phyloP scores from a whole-genome alignment of 1,140 invertebrate species.

The Steinernema khuongi region DNA sequence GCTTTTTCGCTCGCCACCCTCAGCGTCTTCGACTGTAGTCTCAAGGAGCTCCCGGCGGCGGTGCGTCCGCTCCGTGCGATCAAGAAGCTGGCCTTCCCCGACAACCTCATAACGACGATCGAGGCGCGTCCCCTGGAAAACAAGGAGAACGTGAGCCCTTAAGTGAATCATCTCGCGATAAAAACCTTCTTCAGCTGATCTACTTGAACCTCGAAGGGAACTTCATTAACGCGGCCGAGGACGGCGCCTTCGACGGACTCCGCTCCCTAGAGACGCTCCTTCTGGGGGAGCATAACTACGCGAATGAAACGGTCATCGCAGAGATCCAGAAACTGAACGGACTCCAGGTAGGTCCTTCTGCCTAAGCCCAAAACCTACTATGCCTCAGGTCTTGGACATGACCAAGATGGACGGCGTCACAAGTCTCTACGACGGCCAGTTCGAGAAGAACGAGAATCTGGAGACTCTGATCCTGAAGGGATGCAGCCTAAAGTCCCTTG shows the following conservation, averaged over 20 bases:
- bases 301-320: constrained; percentile 34
- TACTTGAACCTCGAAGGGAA: constrained; percentile 43
- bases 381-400: constrained; percentile 21
- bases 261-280: constrained; percentile 32
- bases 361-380: neutral
- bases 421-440: neutral
- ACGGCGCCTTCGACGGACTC: constrained; percentile 33
- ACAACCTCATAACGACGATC: neutral
- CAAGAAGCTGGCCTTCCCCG: constrained; percentile 20
- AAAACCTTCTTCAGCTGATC: constrained; percentile 38
- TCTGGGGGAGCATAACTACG: constrained; percentile 50
- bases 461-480: constrained; percentile 18
- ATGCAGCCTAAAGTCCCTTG: constrained; percentile 18
- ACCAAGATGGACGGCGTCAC: constrained; percentile 24
- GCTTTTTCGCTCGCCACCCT: neutral
- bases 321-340: constrained; percentile 27
- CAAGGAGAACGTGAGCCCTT: neutral
- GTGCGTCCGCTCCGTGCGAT: neutral
- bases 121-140: neutral
- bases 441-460: constrained; percentile 21
- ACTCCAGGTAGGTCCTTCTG: constrained; percentile 2
- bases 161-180: neutral
- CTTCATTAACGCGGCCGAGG: constrained; percentile 33
- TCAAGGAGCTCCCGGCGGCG: neutral
- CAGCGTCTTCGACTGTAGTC: constrained; percentile 3